phyloP scores from a whole-genome alignment of 1,140 invertebrate species.

The Lepidurus apus region DNA sequence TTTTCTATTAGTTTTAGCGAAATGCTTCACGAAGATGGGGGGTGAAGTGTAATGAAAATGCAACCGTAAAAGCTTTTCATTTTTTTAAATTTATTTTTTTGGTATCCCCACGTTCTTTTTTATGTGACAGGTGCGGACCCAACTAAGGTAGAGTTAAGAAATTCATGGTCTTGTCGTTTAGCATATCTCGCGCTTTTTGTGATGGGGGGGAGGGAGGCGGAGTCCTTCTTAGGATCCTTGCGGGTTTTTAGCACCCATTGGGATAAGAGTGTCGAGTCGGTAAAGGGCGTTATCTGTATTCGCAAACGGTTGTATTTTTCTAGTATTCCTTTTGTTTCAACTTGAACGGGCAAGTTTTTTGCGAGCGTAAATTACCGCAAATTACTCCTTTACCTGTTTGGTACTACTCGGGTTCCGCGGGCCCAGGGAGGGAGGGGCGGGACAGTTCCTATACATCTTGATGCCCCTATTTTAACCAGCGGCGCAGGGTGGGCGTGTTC shows the following conservation, averaged over 20 bases:
- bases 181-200: constrained; percentile 14
- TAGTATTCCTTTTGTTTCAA: background rate
- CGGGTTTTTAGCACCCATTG: background rate
- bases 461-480: background rate
- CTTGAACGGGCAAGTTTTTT: background rate
- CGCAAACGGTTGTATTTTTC: background rate
- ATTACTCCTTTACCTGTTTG: background rate
- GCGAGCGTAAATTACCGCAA: background rate
- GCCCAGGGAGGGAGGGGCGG: background rate
- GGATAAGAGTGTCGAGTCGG: background rate
- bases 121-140: constrained; percentile 16
- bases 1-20: background rate
- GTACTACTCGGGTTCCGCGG: background rate
- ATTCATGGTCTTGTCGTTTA: background rate
- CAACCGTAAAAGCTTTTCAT: background rate
- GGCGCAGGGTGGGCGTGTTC: background rate
- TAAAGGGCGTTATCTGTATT: background rate
- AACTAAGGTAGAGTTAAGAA: background rate
- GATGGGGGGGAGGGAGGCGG: background rate
- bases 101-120: background rate
- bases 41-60: background rate
- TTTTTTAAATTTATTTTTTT: background rate
- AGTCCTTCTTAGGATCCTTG: background rate
- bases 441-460: background rate
- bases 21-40: background rate